phyloP scores from a whole-genome alignment of 1,140 invertebrate genomes.

The Lucilia sericata region DNA sequence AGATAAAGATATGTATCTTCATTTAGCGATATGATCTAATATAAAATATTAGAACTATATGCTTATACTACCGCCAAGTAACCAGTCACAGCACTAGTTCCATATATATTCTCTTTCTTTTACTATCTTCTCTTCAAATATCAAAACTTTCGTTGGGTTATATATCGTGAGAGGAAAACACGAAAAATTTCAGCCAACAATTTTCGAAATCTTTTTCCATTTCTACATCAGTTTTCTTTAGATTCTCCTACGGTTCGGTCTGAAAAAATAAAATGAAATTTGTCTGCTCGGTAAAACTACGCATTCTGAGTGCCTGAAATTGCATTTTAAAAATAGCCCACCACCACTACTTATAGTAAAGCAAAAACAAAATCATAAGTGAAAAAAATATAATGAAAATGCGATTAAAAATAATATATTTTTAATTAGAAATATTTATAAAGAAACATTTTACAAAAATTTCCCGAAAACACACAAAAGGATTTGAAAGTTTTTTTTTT shows the following conservation, averaged over 20 bases:
- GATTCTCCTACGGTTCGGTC: constrained; percentile 44
- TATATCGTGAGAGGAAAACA: neutral
- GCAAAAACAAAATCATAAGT: neutral
- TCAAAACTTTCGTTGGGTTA: too few species aligned
- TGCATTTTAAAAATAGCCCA: constrained; percentile 44
- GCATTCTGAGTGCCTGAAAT: constrained; percentile 40
- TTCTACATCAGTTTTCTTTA: constrained; percentile 30
- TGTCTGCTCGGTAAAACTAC: neutral
- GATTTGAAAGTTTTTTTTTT: too few species aligned
- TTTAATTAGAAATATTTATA: neutral
- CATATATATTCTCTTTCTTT: too few species aligned
- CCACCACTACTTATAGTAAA: constrained; percentile 9
- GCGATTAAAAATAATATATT: constrained; percentile 26
- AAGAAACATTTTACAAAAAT: neutral
- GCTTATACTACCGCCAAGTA: too few species aligned
- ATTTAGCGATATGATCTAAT: too few species aligned
- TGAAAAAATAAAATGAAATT: constrained; percentile 35
- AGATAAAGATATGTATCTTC: too few species aligned
- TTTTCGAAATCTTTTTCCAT: neutral
- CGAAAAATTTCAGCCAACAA: neutral
- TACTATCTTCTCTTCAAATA: too few species aligned
- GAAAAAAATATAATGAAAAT: neutral
- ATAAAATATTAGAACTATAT: too few species aligned
- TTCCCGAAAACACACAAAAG: neutral
- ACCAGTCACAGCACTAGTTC: too few species aligned